Base-by-base conservation (phyloP, 1,140 invertebrate species). In the Euglossa dilemma region DNA sequence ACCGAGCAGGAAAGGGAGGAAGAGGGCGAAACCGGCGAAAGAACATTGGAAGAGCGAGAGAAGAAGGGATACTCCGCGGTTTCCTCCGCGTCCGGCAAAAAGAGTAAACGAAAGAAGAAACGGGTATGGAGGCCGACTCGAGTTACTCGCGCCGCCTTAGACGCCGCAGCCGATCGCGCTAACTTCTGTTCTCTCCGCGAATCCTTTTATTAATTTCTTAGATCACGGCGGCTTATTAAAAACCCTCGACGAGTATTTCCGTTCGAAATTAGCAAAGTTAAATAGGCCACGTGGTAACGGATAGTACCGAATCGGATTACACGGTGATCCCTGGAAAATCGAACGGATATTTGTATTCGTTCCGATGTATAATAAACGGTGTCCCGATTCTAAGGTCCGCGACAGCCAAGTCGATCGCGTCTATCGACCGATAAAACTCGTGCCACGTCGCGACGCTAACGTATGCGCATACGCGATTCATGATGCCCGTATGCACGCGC, bases 101-200 rank as follows among this genome's bases (percentile, higher is more conserved):
- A 82, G 83, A 89, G 84, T 80, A 87, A 86, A 80, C 75, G 76
- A 82, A 85, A 84, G 81, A 76, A 69, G 61, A 64, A 73, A 45
- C 69, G 64, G 61, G 80, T 54, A 77, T 84, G 75, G 50, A 36
- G 47, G n/a, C 82, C 20, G 50, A 43, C n/a, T n/a, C n/a, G n/a
- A n/a, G 59, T 70, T 70, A 28, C 66, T 1, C 23, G 6, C 47
- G 12, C 14, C 56, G 59, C 54, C 64, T 20, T 20, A n/a, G 8
- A 47, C 23, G 36, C 25, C 36, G 47, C 8, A 23, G 4, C 0
- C 16, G 28, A 72, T 36, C 23, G 52, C 56, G 16, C 52, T 43
- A n/a, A 20, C n/a, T 36, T 52, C 18, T 7, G 14, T 25, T 16
- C 8, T 71, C 52, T 18, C 23, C 12, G 18, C 12, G 28, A 36